Percentiles rank a stretch among this genome's conserved stretches.
These are phyloP conservation scores for Sturmia bella DNA, from an alignment of 2,888 invertebrate genomes.

Conservation along the genomic window DNA sequence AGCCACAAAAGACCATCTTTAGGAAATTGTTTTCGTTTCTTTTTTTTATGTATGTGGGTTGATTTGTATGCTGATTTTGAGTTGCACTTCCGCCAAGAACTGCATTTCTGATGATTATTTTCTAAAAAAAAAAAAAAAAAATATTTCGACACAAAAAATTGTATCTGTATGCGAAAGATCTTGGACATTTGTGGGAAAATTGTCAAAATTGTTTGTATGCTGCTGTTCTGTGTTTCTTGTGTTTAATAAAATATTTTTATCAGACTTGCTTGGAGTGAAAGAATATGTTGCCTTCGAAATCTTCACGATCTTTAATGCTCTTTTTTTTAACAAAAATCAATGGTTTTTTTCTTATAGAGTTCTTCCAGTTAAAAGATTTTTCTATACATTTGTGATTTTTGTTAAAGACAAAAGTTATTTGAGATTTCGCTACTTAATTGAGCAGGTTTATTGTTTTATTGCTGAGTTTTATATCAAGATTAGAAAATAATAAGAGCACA, in stretches of 20 bases:
- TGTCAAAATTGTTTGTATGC: slow-evolving; percentile 44
- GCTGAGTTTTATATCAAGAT: slow-evolving; percentile 43
- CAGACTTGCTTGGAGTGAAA: not conserved
- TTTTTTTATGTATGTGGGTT: slow-evolving; percentile 24
- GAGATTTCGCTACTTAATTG: slow-evolving; percentile 65
- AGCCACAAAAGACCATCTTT: slow-evolving; percentile 60
- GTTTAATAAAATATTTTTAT: not conserved
- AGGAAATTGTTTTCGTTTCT: not conserved
- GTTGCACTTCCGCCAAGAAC: slow-evolving; percentile 53
- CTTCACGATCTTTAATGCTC: slow-evolving; percentile 54
- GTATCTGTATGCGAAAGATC: slow-evolving; percentile 38
- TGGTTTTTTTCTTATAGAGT: too few species aligned
- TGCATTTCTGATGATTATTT: not conserved
- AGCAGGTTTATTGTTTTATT: slow-evolving; percentile 59
- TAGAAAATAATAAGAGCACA: slow-evolving; percentile 35
- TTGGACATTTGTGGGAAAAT: slow-evolving; percentile 67
- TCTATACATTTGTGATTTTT: not conserved
- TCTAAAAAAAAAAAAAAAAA: not conserved
- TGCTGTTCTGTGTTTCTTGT: not conserved
- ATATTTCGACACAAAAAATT: slow-evolving; percentile 7
- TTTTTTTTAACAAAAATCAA: slow-evolving; percentile 39
- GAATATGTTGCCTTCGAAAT: slow-evolving; percentile 20
- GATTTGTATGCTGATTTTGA: slow-evolving; percentile 47
- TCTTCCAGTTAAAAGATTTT: too few species aligned
- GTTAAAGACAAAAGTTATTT: slow-evolving; percentile 44